A percentile compares a stretch with the other conserved stretches of the same genome.
These are phyloP conservation scores for Tiphia femorata DNA, from an alignment of 2,888 invertebrate genomes.

Conservation along the genomic window DNA sequence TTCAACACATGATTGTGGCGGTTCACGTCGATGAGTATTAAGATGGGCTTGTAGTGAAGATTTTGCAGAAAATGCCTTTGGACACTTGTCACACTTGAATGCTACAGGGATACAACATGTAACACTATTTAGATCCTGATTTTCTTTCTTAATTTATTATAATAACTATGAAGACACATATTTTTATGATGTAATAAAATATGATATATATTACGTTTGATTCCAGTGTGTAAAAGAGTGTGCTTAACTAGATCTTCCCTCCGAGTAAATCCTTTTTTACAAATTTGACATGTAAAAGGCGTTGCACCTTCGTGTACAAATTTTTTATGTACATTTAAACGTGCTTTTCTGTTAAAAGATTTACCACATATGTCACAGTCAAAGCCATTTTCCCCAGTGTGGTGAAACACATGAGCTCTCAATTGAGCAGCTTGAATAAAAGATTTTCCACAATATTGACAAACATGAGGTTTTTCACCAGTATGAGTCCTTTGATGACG, in stretches of 20 bases:
- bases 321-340: slow-evolving; percentile 73
- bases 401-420: slow-evolving; percentile 82
- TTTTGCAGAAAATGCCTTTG: slow-evolving; percentile 78
- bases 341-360: slow-evolving; percentile 71
- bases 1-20: slow-evolving; percentile 82
- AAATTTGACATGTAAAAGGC: slow-evolving; percentile 73
- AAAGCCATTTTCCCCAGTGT: slow-evolving; percentile 78
- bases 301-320: slow-evolving; percentile 76
- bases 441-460: slow-evolving; percentile 80
- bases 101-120: slow-evolving; percentile 42
- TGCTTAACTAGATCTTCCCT: slow-evolving; percentile 76
- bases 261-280: slow-evolving; percentile 74
- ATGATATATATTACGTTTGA: slow-evolving; percentile 70
- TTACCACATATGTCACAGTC: slow-evolving; percentile 75
- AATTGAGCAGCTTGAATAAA: slow-evolving; percentile 88
- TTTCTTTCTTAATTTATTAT: no score
- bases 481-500: slow-evolving; percentile 81
- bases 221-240: slow-evolving; percentile 72
- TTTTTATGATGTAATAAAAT: not conserved
- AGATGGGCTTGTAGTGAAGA: slow-evolving; percentile 79
- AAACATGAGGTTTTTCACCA: slow-evolving; percentile 72
- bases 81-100: slow-evolving; percentile 71
- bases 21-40: slow-evolving; percentile 80
- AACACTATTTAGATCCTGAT: no score
- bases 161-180: not conserved